Conservation (phyloP, 1,140 invertebrate species). For the Drosophila elegans region DNA sequence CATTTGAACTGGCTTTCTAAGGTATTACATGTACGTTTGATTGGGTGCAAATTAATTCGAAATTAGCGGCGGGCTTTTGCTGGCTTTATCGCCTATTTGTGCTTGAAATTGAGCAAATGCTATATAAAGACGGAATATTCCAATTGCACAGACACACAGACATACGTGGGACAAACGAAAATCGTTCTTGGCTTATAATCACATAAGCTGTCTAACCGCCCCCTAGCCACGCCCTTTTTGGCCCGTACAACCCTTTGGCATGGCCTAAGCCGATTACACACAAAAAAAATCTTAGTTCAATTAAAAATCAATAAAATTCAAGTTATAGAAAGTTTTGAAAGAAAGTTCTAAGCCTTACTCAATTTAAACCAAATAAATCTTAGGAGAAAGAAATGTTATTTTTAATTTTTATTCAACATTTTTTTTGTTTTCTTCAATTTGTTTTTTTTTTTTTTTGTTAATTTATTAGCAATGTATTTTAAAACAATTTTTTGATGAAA, state of each 20-base stretch:
- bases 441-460: too few species aligned
- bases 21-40: conserved; percentile 25
- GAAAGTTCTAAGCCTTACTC: too few species aligned
- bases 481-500: too few species aligned
- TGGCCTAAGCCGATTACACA: conserved; percentile 29
- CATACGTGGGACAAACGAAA: conserved; percentile 11
- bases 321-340: too few species aligned
- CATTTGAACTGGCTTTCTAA: conserved; percentile 17
- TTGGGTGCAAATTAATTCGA: conserved; percentile 65
- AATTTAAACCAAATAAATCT: too few species aligned
- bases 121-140: conserved; percentile 35
- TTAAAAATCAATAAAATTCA: neutral
- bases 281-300: neutral
- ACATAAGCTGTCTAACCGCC: conserved; percentile 36
- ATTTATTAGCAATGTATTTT: too few species aligned
- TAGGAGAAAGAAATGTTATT: too few species aligned
- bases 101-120: conserved; percentile 38
- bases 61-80: conserved; percentile 50
- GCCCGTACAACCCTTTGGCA: conserved; percentile 33
- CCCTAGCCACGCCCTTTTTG: conserved; percentile 28
- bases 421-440: too few species aligned
- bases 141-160: conserved; percentile 12
- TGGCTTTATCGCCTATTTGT: conserved; percentile 26
- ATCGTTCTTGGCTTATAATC: conserved; percentile 43
- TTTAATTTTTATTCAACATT: too few species aligned